Evolutionary conservation across 2,113 vertebrate species (phyloP), one percentile per base, ranked within the genome.

Genomic region (Phylloscopus trochilus): DNA sequence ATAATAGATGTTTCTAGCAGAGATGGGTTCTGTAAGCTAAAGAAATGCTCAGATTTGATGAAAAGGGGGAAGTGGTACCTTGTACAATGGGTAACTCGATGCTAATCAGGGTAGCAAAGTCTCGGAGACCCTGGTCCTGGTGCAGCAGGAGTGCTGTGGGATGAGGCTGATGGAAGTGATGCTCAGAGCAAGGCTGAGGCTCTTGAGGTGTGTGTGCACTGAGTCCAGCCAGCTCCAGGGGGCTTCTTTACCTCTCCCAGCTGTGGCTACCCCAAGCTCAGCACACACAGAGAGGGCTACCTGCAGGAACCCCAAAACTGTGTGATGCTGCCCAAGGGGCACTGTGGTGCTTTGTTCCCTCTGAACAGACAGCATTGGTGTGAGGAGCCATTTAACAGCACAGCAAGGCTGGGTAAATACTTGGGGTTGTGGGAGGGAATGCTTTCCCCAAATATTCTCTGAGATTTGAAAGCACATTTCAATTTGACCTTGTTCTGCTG

Each of bases 121-220:
- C 56, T 46, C 0, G 0, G 41, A 37, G 83, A 8, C 0, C 2
- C 49, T 0, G 2, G 6, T 21, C 3, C 35, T 30, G 33, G 20
- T 39, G 26, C 58, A 49, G 43, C 0, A 0, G 72, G 69, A 30
- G 7, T 15, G 56, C 58, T 13, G 35, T 43, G 76, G 44, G 44
- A 11, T 56, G 59, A 30, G 37, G 73, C 63, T 51, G 67, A 8
- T n/a, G 67, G 35, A 73, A 24, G 47, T 12, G 37, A 10, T 62
- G 67, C 83, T 60, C 0, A 2, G 59, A 74, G 83, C 64, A 55
- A 82, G 79, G 69, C 55, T 60, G 44, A 68, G 44, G 53, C 43
- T 77, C 53, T 18, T 26, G 23, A 18, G 66, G 10, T 35, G 53
- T 31, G 59, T 39, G 43, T 55, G 68, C 17, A 3, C 39, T 14